Percentiles rank a stretch among this genome's conserved stretches.
phyloP scores from a whole-genome alignment of 2,113 vertebrate species.

The Paralichthys olivaceus region DNA sequence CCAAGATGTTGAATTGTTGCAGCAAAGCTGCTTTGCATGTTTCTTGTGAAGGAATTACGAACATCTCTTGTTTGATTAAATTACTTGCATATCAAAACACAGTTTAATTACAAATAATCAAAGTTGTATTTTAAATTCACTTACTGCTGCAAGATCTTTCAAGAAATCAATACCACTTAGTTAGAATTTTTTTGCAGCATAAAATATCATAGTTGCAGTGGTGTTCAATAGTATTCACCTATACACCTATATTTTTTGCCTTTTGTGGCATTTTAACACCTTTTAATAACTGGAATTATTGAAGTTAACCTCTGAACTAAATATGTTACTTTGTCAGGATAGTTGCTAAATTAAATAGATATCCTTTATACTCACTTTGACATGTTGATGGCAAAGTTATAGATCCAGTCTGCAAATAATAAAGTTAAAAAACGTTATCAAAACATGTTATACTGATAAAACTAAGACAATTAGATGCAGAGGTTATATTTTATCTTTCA shows the following conservation, averaged over 20 bases:
- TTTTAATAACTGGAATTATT: neutral
- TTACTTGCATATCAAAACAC: neutral
- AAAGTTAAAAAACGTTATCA: neutral
- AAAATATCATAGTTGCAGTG: neutral
- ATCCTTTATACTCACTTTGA: conserved; percentile 74
- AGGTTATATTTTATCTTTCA: neutral
- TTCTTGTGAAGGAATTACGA: neutral
- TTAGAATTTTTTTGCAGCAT: neutral
- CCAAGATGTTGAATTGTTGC: conserved; percentile 4
- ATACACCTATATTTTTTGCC: neutral
- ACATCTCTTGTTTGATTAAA: neutral
- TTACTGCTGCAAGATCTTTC: neutral
- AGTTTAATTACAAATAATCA: neutral
- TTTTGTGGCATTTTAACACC: neutral
- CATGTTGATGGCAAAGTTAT: conserved; percentile 63
- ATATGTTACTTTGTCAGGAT: neutral
- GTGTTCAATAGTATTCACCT: neutral
- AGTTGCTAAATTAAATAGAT: neutral
- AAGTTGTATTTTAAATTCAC: neutral
- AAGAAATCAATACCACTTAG: neutral
- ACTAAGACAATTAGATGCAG: neutral
- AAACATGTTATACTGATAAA: neutral
- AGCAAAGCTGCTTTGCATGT: neutral
- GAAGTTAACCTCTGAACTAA: neutral
- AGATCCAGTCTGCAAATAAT: conserved; percentile 48